Evolutionary conservation across 1,140 invertebrate species (phyloP), one percentile per base, ranked within the genome.

Genomic region (Glomeris maerens): DNA sequence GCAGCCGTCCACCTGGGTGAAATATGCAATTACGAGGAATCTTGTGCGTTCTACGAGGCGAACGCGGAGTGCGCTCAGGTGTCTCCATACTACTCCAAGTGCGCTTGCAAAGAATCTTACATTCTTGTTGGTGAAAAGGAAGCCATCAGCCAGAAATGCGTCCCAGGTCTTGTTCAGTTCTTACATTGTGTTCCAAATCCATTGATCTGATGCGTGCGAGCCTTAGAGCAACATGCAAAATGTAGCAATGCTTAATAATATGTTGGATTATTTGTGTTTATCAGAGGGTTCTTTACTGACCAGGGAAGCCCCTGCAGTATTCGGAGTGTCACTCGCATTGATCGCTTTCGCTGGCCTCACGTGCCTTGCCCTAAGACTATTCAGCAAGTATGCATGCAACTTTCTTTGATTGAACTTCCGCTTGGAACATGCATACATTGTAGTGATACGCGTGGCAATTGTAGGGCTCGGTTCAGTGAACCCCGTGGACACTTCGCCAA

Each of bases 271-370:
- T 5, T 42, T 5, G 5, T 42, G 5, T 42, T 5, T 17, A 21
- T 7, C 5, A 42, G 40, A 42, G 20, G 40, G 20, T 42, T 42
- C n/a, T n/a, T 42, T 36, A 20, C 4, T 7, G 45, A 46, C 20
- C n/a, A 42, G 28, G 5, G 49, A 50, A 14, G 25, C 45, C 2
- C 49, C 49, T 3, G 45, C 40, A 3, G 49, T 29, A 22, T 28
- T 50, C 17, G 49, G 40, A 2, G 25, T 50, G 14, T 40, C 40
- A 50, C 4, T 50, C 5, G 49, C 40, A n/a, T n/a, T 50, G 25
- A 14, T 21, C 2, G 17, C 45, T 2, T 50, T 50, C 21, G 25
- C 49, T 4, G 49, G 3, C 3, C 49, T 50, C 41, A 45, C 27
- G 3, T 50, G 49, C 38, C 23, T 50, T 3, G 49, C 45, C 13